These are phyloP conservation scores for Cyprinodon brontotheroides DNA, from an alignment of 2,113 vertebrate species.

Conservation along the genomic window DNA sequence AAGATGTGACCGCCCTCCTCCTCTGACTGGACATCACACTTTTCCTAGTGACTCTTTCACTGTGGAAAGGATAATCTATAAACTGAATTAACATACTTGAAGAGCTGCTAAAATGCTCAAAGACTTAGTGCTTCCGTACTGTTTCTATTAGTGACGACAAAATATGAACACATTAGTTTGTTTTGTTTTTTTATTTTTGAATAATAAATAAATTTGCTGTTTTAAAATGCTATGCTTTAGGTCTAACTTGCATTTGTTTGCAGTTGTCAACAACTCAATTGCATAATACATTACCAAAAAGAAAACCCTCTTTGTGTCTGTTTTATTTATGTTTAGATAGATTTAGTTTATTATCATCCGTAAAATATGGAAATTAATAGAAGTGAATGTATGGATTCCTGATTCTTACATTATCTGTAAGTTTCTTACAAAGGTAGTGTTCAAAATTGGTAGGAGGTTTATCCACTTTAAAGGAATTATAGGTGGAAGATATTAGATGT, in stretches of 20 bases:
- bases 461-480: too few relatives aligned
- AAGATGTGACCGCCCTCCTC: slow-evolving; percentile 19
- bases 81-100: slow-evolving; percentile 93
- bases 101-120: slow-evolving; percentile 91
- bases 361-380: too few relatives aligned
- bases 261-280: neutral
- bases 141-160: slow-evolving; percentile 88
- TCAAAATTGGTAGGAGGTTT: too few relatives aligned
- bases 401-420: too few relatives aligned
- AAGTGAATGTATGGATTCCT: neutral
- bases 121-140: slow-evolving; percentile 97
- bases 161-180: slow-evolving; percentile 86
- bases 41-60: slow-evolving; percentile 46
- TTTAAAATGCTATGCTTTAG: slow-evolving; percentile 69
- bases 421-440: too few relatives aligned
- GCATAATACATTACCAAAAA: neutral
- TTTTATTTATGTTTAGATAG: neutral
- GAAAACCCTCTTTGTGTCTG: neutral
- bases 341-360: neutral
- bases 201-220: slow-evolving; percentile 79
- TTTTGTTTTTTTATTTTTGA: slow-evolving; percentile 79
- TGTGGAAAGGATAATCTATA: slow-evolving; percentile 69
- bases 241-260: slow-evolving; percentile 31
- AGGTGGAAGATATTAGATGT: too few relatives aligned
- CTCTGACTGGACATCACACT: slow-evolving; percentile 28